Base-by-base conservation (phyloP, 1,140 invertebrate species). In the Ceratosolen fusciceps region DNA sequence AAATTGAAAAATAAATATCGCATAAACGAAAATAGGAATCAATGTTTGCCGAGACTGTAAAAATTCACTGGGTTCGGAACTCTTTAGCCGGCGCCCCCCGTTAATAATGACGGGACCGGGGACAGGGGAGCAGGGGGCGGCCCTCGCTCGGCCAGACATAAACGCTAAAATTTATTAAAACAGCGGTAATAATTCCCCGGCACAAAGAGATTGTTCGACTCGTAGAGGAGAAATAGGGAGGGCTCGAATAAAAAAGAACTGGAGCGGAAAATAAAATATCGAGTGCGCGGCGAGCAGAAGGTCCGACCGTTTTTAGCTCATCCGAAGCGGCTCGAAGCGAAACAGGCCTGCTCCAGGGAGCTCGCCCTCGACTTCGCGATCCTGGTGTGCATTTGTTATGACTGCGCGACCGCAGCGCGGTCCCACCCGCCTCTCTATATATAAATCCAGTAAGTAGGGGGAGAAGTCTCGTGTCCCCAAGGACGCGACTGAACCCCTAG, bases 371-470 rank as follows among this genome's bases (percentile, higher is more conserved):
- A 31, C 19, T 60, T 12, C 43, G 77, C 79, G 76, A 82, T 68
- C 58, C 54, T 62, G 62, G 72, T 80, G 77, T 79, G 79, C 81
- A 78, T 84, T 83, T 83, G 83, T 84, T 80, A 83, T 39, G 58
- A 79, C 67, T 77, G 76, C 56, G 29, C 43, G 74, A 49, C 74
- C 70, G 68, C 60, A 77, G 74, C 68, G 65, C 68, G 19, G 14
- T 19, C n/a, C 9, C 47, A 26, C n/a, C 24, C 39, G 65, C n/a
- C n/a, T 68, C 1, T 68, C 4, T 68, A 24, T 26, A 47, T 68
- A 16, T 24, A 47, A 9, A 7, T n/a, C 2, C 2, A n/a, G 54
- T 47, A 16, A 52, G 56, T 29, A 26, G 26, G 10, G 56, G 26
- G 10, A 34, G 29, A 26, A 21, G 29, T 14, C 58, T 67, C 52